A percentile compares a stretch with the other conserved stretches of the same genome.
Evolutionary conservation across 2,888 invertebrate species (phyloP).

Genomic region (Coelinius sp.): DNA sequence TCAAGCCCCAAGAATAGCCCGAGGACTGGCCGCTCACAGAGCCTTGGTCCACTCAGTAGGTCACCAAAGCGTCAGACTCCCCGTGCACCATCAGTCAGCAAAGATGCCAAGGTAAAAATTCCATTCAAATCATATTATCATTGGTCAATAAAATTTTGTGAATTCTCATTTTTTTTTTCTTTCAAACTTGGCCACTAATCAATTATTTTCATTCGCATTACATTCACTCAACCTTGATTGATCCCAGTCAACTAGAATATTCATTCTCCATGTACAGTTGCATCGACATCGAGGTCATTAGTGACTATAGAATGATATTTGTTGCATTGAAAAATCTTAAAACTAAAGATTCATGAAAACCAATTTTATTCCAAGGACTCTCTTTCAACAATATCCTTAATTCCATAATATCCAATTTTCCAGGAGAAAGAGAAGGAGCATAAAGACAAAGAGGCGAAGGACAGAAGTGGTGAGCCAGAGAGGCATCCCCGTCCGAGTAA

Average conservation of each 20-base stretch:
- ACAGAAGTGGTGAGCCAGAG: conserved; percentile 64
- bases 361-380: too few species aligned
- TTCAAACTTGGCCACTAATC: too few species aligned
- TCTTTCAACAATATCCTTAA: neutral
- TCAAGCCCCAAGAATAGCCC: conserved; percentile 76
- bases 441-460: conserved; percentile 64
- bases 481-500: conserved; percentile 70
- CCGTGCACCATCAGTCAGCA: conserved; percentile 64
- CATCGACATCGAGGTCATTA: too few species aligned
- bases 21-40: conserved; percentile 78
- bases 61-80: conserved; percentile 84
- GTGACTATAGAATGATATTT: too few species aligned
- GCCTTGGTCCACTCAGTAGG: conserved; percentile 78
- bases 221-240: too few species aligned
- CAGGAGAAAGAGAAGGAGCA: conserved; percentile 66
- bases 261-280: too few species aligned
- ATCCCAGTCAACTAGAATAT: too few species aligned
- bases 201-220: too few species aligned
- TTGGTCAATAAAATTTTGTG: neutral
- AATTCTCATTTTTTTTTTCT: too few species aligned
- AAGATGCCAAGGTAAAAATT: conserved; percentile 62
- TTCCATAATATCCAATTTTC: neutral
- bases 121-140: neutral
- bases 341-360: too few species aligned
- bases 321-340: too few species aligned